Percentiles rank a stretch among this genome's conserved stretches.
These are phyloP conservation scores for Shargacucullia verbasci DNA, from an alignment of 2,888 invertebrate genomes.

Conservation along the genomic window DNA sequence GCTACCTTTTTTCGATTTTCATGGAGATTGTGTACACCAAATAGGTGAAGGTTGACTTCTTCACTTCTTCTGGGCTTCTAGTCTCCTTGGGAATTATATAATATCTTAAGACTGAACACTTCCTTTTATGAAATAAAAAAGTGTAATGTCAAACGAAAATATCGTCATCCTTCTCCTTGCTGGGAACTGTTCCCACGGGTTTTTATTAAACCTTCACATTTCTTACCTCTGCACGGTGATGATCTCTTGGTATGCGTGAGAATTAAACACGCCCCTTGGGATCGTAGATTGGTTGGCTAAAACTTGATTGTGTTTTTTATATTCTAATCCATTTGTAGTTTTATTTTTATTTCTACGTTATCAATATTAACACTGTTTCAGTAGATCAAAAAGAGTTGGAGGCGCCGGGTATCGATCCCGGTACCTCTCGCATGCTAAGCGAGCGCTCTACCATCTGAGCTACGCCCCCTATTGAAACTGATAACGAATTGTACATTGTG, in stretches of 20 bases:
- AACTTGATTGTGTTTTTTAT: too few relatives aligned
- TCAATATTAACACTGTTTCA: not conserved
- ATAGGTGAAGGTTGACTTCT: slow-evolving; percentile 1
- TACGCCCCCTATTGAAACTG: slow-evolving; percentile 23
- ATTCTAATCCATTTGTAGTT: not conserved
- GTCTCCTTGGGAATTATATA: slow-evolving; percentile 28
- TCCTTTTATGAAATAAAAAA: too few relatives aligned
- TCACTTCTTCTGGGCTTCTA: slow-evolving; percentile 8
- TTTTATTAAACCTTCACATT: not conserved
- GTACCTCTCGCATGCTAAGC: slow-evolving; percentile 87
- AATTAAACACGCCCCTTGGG: slow-evolving; percentile 14
- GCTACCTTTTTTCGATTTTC: slow-evolving; percentile 1
- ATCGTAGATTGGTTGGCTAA: too few relatives aligned
- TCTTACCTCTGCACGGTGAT: not conserved
- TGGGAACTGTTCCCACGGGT: not conserved
- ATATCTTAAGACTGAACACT: not conserved
- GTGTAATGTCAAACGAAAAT: too few relatives aligned
- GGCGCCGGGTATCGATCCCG: slow-evolving; percentile 88
- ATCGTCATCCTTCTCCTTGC: not conserved
- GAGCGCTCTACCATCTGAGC: slow-evolving; percentile 83
- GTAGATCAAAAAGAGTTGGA: slow-evolving; percentile 62
- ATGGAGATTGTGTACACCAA: not conserved
- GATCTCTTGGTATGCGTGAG: slow-evolving; percentile 27
- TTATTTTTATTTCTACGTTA: not conserved
- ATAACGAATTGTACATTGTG: slow-evolving; percentile 1